These are phyloP conservation scores for Agriopis aurantiaria DNA, from an alignment of 2,888 invertebrate genomes.

Conservation along the genomic window DNA sequence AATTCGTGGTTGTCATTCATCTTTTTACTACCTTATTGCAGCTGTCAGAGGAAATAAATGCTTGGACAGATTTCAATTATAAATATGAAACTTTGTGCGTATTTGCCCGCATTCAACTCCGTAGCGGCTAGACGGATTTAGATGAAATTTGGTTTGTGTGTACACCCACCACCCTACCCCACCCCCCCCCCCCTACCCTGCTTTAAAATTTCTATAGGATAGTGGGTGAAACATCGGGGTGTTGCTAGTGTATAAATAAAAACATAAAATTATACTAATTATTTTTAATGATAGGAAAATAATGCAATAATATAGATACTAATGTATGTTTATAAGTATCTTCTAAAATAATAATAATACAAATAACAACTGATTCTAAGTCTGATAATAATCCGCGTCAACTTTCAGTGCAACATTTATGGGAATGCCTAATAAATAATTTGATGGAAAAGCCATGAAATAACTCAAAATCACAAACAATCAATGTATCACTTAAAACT, in stretches of 20 bases:
- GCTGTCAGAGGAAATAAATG: no score
- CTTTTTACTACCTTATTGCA: no score
- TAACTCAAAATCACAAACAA: constrained; percentile 58
- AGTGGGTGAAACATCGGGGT: no score
- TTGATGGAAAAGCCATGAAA: constrained; percentile 68
- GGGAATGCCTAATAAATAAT: constrained; percentile 82
- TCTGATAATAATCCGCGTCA: constrained; percentile 65
- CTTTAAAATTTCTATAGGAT: no score
- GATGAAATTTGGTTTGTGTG: no score
- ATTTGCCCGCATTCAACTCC: no score
- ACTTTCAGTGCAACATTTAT: constrained; percentile 63
- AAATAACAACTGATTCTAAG: constrained; percentile 64
- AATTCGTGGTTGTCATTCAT: no score
- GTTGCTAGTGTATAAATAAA: constrained; percentile 20
- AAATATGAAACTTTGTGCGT: no score
- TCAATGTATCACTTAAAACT: constrained; percentile 57
- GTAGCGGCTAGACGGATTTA: no score
- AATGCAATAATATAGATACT: constrained; percentile 83
- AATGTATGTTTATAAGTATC: constrained; percentile 64
- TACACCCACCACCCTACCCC: no score
- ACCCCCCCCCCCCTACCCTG: no score
- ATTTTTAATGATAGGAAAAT: constrained; percentile 80
- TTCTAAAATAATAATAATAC: constrained; percentile 78
- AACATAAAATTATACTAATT: constrained; percentile 56
- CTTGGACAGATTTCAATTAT: no score